Conservation (phyloP, 1,140 invertebrate genomes). For the Riptortus pedestris region DNA sequence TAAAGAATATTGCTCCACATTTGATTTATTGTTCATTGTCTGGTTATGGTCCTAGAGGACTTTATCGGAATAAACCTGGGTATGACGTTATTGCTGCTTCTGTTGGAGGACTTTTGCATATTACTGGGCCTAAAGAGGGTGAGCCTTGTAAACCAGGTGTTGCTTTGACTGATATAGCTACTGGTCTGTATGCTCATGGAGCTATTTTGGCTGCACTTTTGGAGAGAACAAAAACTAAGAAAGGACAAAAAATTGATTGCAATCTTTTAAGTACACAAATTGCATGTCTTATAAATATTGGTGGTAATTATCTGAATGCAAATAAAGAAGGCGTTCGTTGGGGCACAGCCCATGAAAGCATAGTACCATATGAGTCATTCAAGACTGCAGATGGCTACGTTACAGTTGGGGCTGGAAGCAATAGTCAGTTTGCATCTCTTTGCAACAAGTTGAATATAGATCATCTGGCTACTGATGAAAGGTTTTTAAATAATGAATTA, state of each 20-base stretch:
- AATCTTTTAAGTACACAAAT: constrained; percentile 89
- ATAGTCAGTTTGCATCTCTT: constrained; percentile 62
- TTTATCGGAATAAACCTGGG: constrained; percentile 73
- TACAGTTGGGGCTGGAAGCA: constrained; percentile 72
- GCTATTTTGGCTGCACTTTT: constrained; percentile 86
- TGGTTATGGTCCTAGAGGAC: constrained; percentile 79
- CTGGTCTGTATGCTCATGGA: constrained; percentile 89
- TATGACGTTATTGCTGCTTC: constrained; percentile 94
- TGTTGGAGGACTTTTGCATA: constrained; percentile 76
- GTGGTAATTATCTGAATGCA: constrained; percentile 81
- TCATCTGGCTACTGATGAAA: constrained; percentile 49
- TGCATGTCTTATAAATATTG: constrained; percentile 78
- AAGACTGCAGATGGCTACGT: constrained; percentile 69
- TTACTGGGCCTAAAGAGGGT: constrained; percentile 74
- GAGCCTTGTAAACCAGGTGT: constrained; percentile 86
- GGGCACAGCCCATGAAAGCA: constrained; percentile 87
- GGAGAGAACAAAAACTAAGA: constrained; percentile 61
- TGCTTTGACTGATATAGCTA: constrained; percentile 84
- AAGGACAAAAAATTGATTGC: constrained; percentile 87
- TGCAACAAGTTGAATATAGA: constrained; percentile 51
- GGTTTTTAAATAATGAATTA: constrained; percentile 58
- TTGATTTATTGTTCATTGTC: constrained; percentile 91
- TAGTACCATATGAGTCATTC: constrained; percentile 90
- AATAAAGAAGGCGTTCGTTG: constrained; percentile 61
- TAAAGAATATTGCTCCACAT: constrained; percentile 59